Conservation (phyloP, 2,113 vertebrate genomes). For the Lichenostomus cassidix region DNA sequence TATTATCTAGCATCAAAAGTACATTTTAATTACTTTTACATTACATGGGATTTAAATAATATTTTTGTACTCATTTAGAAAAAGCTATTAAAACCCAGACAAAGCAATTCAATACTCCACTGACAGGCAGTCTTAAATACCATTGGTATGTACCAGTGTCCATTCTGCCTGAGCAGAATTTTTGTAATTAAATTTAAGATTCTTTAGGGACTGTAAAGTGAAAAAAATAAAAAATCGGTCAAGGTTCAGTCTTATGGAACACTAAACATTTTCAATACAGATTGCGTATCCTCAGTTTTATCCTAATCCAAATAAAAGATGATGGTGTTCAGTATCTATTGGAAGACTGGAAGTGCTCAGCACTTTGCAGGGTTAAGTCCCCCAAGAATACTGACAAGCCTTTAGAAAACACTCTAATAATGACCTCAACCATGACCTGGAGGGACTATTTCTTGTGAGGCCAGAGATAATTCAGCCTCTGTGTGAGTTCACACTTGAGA, state of each 20-base stretch:
- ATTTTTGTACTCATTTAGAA: conserved; percentile 19
- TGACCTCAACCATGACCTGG: neutral
- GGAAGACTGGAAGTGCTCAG: neutral
- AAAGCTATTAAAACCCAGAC: conserved; percentile 22
- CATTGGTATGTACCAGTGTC: neutral
- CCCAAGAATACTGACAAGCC: neutral
- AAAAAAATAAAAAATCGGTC: neutral
- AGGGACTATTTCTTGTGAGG: neutral
- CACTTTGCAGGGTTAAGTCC: neutral
- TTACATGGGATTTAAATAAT: conserved; percentile 5
- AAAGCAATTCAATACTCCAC: conserved; percentile 14
- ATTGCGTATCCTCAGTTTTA: conserved; percentile 21
- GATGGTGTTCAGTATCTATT: neutral
- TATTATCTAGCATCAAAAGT: neutral
- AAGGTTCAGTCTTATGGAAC: neutral
- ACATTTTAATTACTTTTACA: conserved; percentile 31
- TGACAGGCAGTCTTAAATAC: conserved; percentile 29
- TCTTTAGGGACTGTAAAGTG: neutral
- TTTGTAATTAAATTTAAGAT: conserved; percentile 44
- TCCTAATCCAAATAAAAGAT: neutral
- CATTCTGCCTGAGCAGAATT: neutral
- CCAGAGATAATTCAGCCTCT: conserved; percentile 8
- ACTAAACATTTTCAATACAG: conserved; percentile 7
- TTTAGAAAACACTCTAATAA: conserved; percentile 29
- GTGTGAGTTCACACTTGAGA: neutral